These are phyloP conservation scores for Gonatopus flavifemur DNA, from an alignment of 1,140 invertebrate genomes.

Conservation along the genomic window DNA sequence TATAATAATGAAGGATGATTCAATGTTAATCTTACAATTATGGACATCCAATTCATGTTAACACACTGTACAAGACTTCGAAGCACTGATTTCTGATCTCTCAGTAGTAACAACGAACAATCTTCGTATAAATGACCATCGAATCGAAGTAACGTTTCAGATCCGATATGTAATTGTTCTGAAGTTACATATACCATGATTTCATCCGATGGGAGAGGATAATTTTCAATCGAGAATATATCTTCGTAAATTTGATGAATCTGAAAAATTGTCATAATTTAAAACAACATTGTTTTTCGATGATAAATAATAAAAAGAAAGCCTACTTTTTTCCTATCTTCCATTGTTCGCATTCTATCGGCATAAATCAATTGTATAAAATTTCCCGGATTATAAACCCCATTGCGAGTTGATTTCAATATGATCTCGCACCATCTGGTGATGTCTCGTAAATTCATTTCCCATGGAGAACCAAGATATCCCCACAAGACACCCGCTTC, in stretches of 20 bases:
- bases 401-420: slow-evolving; percentile 23
- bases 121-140: slow-evolving; percentile 46
- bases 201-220: slow-evolving; percentile 52
- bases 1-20: neutral
- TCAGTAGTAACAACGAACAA: slow-evolving; percentile 64
- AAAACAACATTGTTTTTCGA: neutral
- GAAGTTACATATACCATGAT: slow-evolving; percentile 59
- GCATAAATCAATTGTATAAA: slow-evolving; percentile 78
- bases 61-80: slow-evolving; percentile 81
- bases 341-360: slow-evolving; percentile 74
- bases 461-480: slow-evolving; percentile 84
- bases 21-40: slow-evolving; percentile 68
- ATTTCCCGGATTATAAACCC: slow-evolving; percentile 62
- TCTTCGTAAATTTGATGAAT: slow-evolving; percentile 64
- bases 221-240: slow-evolving; percentile 60
- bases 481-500: slow-evolving; percentile 72
- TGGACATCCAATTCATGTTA: slow-evolving; percentile 89
- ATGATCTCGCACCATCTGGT: slow-evolving; percentile 86
- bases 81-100: slow-evolving; percentile 67
- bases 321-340: slow-evolving; percentile 68
- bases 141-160: slow-evolving; percentile 57
- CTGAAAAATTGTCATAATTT: slow-evolving; percentile 29
- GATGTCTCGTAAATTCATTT: slow-evolving; percentile 96
- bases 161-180: slow-evolving; percentile 62
- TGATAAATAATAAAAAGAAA: neutral